Evolutionary conservation across 2,888 invertebrate genomes (phyloP), one percentile per base, ranked within the genome.

Genomic region (Caradrina clavipalpis): DNA sequence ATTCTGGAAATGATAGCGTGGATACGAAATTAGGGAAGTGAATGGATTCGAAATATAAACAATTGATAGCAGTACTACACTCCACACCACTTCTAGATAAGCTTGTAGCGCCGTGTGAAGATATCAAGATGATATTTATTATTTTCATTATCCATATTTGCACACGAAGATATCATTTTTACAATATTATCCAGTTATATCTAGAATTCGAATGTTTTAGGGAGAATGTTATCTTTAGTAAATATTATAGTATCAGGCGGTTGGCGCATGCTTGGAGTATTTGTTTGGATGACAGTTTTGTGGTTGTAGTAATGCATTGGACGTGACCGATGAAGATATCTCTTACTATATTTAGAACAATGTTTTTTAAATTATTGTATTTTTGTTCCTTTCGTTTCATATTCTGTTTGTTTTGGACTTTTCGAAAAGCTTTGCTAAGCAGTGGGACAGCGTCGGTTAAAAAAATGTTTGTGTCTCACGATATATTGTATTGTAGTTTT

Each of bases 31-130:
- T 26, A 49, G n/a, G 60, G 56, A 73, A 64, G 19, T 57, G 10
- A 19, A 51, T 47, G 1, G 15, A 47, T 39, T 22, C 15, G 19
- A 35, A 55, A 61, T 1, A 59, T 19, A 50, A 79, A 65, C 26
- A 71, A 67, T 22, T 11, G 56, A 60, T 60, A 68, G 11, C 17
- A 47, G 21, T 15, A 59, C 76, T 79, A 13, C 62, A 79, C 53
- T 66, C 13, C n/a, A 54, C 50, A 66, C 53, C 31, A 73, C 62
- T 67, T 62, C 15, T 53, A 76, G 76, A 76, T 76, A 75, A 80
- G 49, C 42, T 35, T 22, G 26, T 35, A 59, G 56, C 62, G 62
- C 54, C 51, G 62, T 49, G 35, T 73, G 59, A 62, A 49, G 54
- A 55, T 53, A 60, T 57, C 64, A 55, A 75, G 55, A 64, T 10